These are phyloP conservation scores for Tretioscincus oriximinensis DNA, from an alignment of 2,113 vertebrate genomes.

Conservation along the genomic window DNA sequence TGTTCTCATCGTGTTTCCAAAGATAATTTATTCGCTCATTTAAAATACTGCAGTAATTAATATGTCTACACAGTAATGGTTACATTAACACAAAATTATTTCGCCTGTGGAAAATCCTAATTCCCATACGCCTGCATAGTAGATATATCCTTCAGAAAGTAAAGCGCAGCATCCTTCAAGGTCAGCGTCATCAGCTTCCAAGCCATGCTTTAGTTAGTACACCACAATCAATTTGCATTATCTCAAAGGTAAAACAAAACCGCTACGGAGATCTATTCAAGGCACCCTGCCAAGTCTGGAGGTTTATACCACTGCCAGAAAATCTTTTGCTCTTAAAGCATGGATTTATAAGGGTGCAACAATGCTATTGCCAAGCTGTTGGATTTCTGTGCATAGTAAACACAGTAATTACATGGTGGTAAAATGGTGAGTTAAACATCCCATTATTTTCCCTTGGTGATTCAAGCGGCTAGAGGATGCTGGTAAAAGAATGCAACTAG, in stretches of 20 bases:
- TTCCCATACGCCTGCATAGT: conserved; percentile 19
- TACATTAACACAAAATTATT: neutral
- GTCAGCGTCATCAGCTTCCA: neutral
- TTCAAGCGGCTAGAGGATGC: conserved; percentile 6
- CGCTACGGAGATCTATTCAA: neutral
- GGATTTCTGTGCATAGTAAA: neutral
- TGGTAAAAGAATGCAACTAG: conserved; percentile 12
- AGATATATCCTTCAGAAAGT: conserved; percentile 1
- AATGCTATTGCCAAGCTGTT: neutral
- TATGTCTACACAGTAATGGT: neutral
- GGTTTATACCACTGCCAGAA: neutral
- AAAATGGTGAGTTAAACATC: conserved; percentile 2
- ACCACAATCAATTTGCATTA: conserved; percentile 20
- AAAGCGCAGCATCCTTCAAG: conserved; percentile 11
- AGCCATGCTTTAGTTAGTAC: conserved; percentile 19
- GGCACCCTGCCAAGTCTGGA: neutral
- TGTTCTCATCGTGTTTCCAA: neutral
- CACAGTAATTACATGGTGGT: conserved; percentile 16
- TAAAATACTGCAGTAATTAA: conserved; percentile 10
- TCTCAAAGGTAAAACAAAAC: neutral
- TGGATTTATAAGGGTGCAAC: neutral
- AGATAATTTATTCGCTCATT: conserved; percentile 1
- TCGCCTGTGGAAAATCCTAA: neutral
- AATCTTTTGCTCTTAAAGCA: neutral
- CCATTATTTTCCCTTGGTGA: conserved; percentile 8